Base-by-base conservation (phyloP, 2,113 vertebrate genomes). In the Dissostichus mawsoni region DNA sequence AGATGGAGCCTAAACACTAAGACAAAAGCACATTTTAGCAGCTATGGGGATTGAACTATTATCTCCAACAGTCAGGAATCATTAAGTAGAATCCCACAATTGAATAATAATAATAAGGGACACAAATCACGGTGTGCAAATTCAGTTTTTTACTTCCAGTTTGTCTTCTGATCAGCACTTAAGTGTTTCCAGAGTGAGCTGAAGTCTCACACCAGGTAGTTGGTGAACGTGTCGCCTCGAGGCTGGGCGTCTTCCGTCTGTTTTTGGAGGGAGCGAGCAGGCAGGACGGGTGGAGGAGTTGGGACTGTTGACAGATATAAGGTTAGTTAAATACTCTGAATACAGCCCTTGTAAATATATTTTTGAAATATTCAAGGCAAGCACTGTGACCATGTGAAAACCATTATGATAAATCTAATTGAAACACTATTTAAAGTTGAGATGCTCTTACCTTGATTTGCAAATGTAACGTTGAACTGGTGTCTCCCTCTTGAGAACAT, bases 211-310 rank as follows among this genome's bases (percentile, higher is more conserved):
- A 62, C 81, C 79, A 92, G 61, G 57, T 53, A 80, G 73, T 91
- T 92, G 70, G 5, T 73, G 45, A 92, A 82, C 41, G 52, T 20
- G 69, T 93, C 90, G 58, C 84, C 90, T 71, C 81, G 78, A 12
- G 23, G 61, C 20, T 0, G 65, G 18, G 29, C 33, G 0, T 81
- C 57, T 3, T 0, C 17, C 8, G 16, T 3, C 58, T 50, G 83
- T 18, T 33, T 53, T 10, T 23, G 66, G 44, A 10, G 0, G 41
- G 17, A 71, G 50, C 10, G 62, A 3, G 11, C 52, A 6, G 41
- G 11, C 62, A 33, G 29, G 58, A 16, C 12, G 25, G 84, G 36
- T 29, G 70, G 8, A 33, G n/a, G 11, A 48, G 62, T 2, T 0
- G 45, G 76, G 14, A 3, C 86, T 82, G 81, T 23, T 9, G 62